These are phyloP conservation scores for Tethya wilhelma DNA, from an alignment of 37 sponge, comb jelly and placozoan genomes.

Conservation along the genomic window DNA sequence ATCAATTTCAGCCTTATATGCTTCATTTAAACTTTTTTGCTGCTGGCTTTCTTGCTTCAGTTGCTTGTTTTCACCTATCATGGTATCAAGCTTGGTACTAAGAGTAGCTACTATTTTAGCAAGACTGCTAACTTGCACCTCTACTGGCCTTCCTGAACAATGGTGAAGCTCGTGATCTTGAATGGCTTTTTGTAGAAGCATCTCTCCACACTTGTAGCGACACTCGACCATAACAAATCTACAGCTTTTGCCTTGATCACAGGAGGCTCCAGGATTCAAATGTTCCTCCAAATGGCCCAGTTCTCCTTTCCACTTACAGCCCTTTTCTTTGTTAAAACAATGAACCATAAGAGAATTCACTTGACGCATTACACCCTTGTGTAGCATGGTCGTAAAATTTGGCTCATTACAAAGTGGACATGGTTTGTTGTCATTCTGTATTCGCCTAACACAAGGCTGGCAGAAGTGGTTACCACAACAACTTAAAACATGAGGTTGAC, in stretches of 20 bases:
- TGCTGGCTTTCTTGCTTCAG: no score
- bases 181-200: not conserved
- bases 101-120: constrained; percentile 11
- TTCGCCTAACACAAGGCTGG: constrained; percentile 4
- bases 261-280: not conserved
- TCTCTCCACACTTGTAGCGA: constrained; percentile 1
- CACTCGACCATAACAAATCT: constrained; percentile 14
- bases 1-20: no score
- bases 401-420: constrained; percentile 24
- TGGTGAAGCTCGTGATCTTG: not conserved
- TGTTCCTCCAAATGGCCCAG: constrained; percentile 31
- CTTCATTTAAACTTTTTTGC: no score
- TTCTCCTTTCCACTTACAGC: constrained; percentile 45
- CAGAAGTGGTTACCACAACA: constrained; percentile 52
- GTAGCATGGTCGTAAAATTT: not conserved
- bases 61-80: no score
- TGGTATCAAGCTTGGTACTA: no score
- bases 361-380: constrained; percentile 14
- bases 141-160: constrained; percentile 9
- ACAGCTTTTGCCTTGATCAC: not conserved
- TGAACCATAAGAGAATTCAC: constrained; percentile 1
- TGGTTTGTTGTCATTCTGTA: not conserved
- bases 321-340: constrained; percentile 13
- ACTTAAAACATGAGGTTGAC: constrained; percentile 31
- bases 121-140: constrained; percentile 27